These are phyloP conservation scores for Eueremaeus valkanovi DNA, from an alignment of 2,888 invertebrate genomes.

Conservation along the genomic window DNA sequence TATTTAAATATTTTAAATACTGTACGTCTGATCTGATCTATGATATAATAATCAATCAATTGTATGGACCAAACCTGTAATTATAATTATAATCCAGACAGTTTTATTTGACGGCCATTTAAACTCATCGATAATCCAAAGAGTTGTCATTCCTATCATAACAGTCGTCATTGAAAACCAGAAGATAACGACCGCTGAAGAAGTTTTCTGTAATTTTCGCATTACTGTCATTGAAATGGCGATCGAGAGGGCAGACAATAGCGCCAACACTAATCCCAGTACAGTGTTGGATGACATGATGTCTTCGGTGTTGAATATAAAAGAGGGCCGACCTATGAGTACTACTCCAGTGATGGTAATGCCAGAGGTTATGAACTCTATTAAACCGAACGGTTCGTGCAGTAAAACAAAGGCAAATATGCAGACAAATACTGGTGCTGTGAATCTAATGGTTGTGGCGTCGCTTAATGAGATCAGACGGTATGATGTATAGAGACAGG, in stretches of 20 bases:
- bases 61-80: slow-evolving; percentile 17
- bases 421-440: slow-evolving; percentile 42
- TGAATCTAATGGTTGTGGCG: slow-evolving; percentile 41
- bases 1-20: too few relatives aligned
- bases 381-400: slow-evolving; percentile 40
- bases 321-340: slow-evolving; percentile 39
- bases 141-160: slow-evolving; percentile 1
- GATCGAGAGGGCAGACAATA: slow-evolving; percentile 30
- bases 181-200: slow-evolving; percentile 36
- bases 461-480: slow-evolving; percentile 40
- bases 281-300: background rate
- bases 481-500: slow-evolving; percentile 38
- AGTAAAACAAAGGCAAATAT: slow-evolving; percentile 41
- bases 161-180: slow-evolving; percentile 35
- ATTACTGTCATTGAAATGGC: slow-evolving; percentile 39
- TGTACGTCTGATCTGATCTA: too few relatives aligned
- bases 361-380: slow-evolving; percentile 21
- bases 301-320: slow-evolving; percentile 34
- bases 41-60: background rate
- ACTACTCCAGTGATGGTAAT: slow-evolving; percentile 41
- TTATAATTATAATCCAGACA: slow-evolving; percentile 27
- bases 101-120: slow-evolving; percentile 14
- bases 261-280: slow-evolving; percentile 31
- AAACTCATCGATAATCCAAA: slow-evolving; percentile 24
- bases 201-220: slow-evolving; percentile 35